Conservation (phyloP, 2,797 vertebrate genomes). For the Yasuhikotakia modesta region DNA sequence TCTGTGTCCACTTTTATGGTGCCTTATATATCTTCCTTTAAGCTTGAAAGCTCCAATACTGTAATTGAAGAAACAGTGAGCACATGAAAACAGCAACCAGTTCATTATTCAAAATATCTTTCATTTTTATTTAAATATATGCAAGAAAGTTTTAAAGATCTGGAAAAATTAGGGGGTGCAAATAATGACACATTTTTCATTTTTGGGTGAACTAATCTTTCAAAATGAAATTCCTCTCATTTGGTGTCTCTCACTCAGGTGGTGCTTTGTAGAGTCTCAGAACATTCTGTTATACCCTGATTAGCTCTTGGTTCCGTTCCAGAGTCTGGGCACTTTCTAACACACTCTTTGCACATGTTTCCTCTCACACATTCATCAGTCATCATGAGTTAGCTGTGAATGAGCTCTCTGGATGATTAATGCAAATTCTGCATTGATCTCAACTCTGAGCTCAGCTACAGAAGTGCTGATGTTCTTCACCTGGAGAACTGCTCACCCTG, state of each 20-base stretch:
- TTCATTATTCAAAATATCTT: not conserved
- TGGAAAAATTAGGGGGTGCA: not conserved
- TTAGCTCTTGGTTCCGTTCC: slow-evolving; percentile 46
- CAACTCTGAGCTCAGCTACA: slow-evolving; percentile 27
- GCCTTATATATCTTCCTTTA: not conserved
- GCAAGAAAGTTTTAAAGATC: not conserved
- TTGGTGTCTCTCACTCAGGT: slow-evolving; percentile 15
- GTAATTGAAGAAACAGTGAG: too few relatives aligned
- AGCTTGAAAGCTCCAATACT: not conserved
- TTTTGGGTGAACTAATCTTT: not conserved
- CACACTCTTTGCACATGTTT: slow-evolving; percentile 55
- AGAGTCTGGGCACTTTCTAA: slow-evolving; percentile 23
- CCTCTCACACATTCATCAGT: slow-evolving; percentile 58
- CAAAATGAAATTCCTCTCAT: not conserved
- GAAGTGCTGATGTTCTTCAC: slow-evolving; percentile 21
- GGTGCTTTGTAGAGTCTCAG: slow-evolving; percentile 16
- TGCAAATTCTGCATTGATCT: slow-evolving; percentile 56
- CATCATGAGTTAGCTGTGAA: slow-evolving; percentile 43
- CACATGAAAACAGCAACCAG: not conserved
- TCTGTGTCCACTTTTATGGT: not conserved
- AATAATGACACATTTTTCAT: not conserved
- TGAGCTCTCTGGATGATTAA: slow-evolving; percentile 52
- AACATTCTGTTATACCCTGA: slow-evolving; percentile 14
- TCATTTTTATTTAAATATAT: not conserved
- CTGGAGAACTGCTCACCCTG: slow-evolving; percentile 12